Base-by-base conservation (phyloP, 2,888 invertebrate genomes). In the Habrosyne pyritoides region DNA sequence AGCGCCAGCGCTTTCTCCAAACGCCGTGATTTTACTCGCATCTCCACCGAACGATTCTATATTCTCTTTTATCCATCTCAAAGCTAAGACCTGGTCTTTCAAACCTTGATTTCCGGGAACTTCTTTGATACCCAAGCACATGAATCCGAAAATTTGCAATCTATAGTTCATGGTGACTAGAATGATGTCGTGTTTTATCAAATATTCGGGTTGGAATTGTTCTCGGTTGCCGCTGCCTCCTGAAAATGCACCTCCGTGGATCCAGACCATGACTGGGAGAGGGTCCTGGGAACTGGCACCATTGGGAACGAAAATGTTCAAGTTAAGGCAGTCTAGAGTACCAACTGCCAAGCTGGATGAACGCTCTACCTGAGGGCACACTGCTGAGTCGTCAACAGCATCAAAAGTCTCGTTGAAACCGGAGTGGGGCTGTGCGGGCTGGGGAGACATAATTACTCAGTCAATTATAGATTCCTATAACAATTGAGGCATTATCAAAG, bases 311-410 rank as follows among this genome's bases (percentile, higher is more conserved):
- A 52, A 55, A n/a, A 59, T 42, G 18, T 59, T 59, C 2, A 59
- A 5, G 57, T 50, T 2, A 0, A 95, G 84, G 57, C 95, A 95
- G 67, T 93, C 93, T 56, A 93, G 84, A 26, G 82, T 47, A 78
- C 93, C 73, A 70, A 85, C 33, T 14, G 64, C 52, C 1, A 55
- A 56, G 2, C 56, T 65, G 73, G 85, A 51, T 77, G 71, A 61
- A 28, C 67, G 62, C 46, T 69, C 71, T 10, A 58, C 14, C 69
- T 77, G 77, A 10, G 65, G 63, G 52, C 65, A 67, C 18, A 57
- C 54, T 14, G 58, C 62, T 0, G 63, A 51, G 26, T 75, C 73
- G 48, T 71, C 55, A n/a, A n/a, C n/a, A n/a, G 28, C 28, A 28
- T 28, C 28, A 7, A 28, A 28, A 28, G 10, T 28, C 5, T 28